These are phyloP conservation scores for Ichneumoninae sp. DNA, from an alignment of 2,888 invertebrate genomes.

Conservation along the genomic window DNA sequence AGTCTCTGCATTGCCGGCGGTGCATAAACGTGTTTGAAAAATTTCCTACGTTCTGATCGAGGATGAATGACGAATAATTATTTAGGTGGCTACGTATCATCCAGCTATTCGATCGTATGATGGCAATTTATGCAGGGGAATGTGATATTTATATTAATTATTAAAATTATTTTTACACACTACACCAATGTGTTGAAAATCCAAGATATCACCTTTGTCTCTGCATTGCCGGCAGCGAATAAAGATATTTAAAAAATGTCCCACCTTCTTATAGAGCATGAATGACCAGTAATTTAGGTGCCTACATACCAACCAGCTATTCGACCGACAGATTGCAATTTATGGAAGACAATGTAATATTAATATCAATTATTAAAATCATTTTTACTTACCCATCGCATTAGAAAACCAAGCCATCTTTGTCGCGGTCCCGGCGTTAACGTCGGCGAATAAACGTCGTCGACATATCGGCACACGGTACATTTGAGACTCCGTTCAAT, in stretches of 20 bases:
- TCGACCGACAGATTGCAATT: constrained; percentile 72
- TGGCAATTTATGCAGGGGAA: constrained; percentile 33
- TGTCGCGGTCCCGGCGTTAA: neutral
- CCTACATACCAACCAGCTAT: constrained; percentile 93
- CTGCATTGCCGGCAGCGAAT: neutral
- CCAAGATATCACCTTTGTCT: too few species aligned
- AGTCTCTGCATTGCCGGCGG: neutral
- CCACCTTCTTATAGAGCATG: neutral
- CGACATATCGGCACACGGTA: neutral
- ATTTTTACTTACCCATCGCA: constrained; percentile 13
- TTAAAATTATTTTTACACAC: constrained; percentile 49
- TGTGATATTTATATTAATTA: constrained; percentile 42
- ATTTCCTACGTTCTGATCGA: neutral
- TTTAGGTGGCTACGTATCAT: constrained; percentile 94
- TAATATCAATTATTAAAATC: constrained; percentile 44
- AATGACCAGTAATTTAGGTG: constrained; percentile 94
- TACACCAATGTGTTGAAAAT: neutral
- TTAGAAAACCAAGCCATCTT: neutral
- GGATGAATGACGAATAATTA: constrained; percentile 90
- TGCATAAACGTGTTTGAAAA: neutral
- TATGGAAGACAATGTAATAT: constrained; percentile 33
- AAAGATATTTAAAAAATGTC: neutral
- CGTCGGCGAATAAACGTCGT: neutral
- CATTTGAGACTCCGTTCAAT: neutral
- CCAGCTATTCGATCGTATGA: constrained; percentile 86